Evolutionary conservation across 2,888 invertebrate genomes (phyloP), one percentile per base, ranked within the genome.

Genomic region (Rhyacophila evoluta): DNA sequence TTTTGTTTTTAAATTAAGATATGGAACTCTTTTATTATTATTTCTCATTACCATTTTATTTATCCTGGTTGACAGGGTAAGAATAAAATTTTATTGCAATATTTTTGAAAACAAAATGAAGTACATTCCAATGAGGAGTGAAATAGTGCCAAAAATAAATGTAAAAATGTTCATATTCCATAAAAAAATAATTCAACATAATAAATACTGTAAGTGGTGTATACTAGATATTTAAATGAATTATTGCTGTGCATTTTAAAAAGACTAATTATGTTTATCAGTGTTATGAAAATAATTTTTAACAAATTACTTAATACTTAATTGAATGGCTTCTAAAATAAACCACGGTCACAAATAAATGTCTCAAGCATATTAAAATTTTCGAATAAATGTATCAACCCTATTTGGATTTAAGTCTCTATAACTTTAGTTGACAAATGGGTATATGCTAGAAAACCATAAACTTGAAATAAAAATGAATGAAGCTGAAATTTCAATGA

Each of bases 91-190:
- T 38, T 73, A 37, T 72, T 39, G 70, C 75, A 75, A 72, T 79
- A 80, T 72, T 72, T 75, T 55, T 55, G 55, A 55, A 55, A 55
- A 55, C 55, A 6, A 55, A 55, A 25, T 25, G 11, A 82, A 19
- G 55, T 55, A 55, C 55, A 86, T 88, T 88, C 87, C 88, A 88
- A 89, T 89, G 89, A 89, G 89, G 88, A 88, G 87, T 86, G 86
- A 87, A 85, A 84, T 84, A 84, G 87, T 55, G 89, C 88, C 88
- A 88, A 86, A 86, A 88, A 87, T 87, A 87, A 87, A 88, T 87
- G 85, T 86, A 84, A 85, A 85, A 55, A 55, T 8, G 55, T 55
- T 55, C 55, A 55, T 55, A 55, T 55, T 55, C 19, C 55, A 55
- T 55, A 55, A 55, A 55, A 19, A 55, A 55, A 39, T n/a, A 39